These are phyloP conservation scores for Chelonia mydas DNA, from an alignment of 2,797 vertebrate genomes.

Conservation along the genomic window DNA sequence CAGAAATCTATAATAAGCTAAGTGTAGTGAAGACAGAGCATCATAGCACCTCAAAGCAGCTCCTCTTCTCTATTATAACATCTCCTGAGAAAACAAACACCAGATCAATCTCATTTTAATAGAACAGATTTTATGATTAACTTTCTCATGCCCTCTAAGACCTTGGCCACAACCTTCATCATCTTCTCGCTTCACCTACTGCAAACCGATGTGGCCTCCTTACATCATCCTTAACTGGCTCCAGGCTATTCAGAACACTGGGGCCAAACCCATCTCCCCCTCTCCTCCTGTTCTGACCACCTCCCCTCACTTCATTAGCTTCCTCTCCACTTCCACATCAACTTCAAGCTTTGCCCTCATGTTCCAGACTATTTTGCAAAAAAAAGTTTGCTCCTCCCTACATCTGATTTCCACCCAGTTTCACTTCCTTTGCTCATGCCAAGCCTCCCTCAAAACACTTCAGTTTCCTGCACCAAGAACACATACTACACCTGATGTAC, in stretches of 20 bases:
- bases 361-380: background rate
- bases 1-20: background rate
- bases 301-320: background rate
- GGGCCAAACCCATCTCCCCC: accelerated
- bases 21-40: background rate
- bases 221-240: accelerated
- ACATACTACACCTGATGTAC: background rate
- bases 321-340: background rate
- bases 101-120: background rate
- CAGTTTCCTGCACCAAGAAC: background rate
- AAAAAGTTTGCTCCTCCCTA: background rate
- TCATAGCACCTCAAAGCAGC: background rate
- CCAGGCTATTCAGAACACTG: accelerated
- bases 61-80: background rate
- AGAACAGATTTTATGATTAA: background rate
- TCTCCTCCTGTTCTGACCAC: background rate
- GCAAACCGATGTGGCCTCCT: background rate
- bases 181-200: accelerated
- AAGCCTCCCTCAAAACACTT: background rate
- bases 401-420: background rate
- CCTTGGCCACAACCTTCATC: background rate
- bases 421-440: background rate
- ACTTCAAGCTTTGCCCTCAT: background rate
- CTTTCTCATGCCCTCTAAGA: background rate
- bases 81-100: background rate